Percentiles rank a stretch among this genome's conserved stretches.
These are phyloP conservation scores for Molothrus aeneus DNA, from an alignment of 2,797 vertebrate genomes.

Conservation along the genomic window DNA sequence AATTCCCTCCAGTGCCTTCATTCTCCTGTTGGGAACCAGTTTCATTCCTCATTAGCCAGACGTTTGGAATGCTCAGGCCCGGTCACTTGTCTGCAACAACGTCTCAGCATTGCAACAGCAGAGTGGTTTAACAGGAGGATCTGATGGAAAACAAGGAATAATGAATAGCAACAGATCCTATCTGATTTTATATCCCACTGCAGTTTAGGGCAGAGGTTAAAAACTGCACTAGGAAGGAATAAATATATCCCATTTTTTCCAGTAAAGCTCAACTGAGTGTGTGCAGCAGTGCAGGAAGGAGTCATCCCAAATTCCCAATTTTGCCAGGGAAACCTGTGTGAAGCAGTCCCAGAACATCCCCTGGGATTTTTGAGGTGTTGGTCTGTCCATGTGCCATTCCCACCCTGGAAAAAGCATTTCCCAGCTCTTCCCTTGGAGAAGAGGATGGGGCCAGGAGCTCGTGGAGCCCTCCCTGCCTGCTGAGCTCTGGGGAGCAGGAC, in stretches of 20 bases:
- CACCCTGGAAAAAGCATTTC: background rate
- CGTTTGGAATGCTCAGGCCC: background rate
- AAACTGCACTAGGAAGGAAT: background rate
- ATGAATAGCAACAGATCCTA: background rate
- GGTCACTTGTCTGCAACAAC: background rate
- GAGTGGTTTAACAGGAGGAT: background rate
- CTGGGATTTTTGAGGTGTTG: background rate
- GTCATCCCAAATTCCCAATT: background rate
- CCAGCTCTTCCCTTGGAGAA: fast-evolving
- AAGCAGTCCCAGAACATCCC: background rate
- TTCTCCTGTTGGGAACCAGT: background rate
- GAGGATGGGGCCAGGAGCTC: background rate
- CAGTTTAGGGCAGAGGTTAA: background rate
- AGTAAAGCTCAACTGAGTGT: background rate
- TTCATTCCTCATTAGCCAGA: background rate
- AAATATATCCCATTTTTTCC: background rate
- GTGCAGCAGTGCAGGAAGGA: background rate
- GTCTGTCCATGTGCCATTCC: fast-evolving
- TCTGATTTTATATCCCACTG: background rate
- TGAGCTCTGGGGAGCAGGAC: background rate
- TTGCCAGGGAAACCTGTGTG: background rate
- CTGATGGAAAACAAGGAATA: background rate
- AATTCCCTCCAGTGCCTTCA: background rate
- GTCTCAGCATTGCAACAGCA: slow-evolving; percentile 21
- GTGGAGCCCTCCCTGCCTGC: background rate